phyloP scores from a whole-genome alignment of 2,113 vertebrate genomes.

The Oncorhynchus gorbuscha region DNA sequence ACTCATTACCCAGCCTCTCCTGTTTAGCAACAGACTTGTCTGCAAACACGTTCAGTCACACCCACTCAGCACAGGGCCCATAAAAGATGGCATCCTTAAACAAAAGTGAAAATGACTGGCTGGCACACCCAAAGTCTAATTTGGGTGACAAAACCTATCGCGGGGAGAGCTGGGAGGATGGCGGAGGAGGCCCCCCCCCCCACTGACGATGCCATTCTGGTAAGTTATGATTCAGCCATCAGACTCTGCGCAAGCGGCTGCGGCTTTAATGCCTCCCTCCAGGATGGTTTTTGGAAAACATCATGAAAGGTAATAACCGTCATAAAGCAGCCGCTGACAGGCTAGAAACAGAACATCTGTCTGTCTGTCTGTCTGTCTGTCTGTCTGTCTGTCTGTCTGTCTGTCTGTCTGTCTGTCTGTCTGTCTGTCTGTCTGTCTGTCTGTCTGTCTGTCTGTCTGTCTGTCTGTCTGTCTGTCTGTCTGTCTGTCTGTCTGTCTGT shows the following conservation, averaged over 20 bases:
- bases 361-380: too few species aligned
- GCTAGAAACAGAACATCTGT: neutral
- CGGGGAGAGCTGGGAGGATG: neutral
- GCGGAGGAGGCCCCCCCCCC: too few species aligned
- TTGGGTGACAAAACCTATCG: conserved; percentile 2
- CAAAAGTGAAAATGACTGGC: conserved; percentile 28
- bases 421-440: too few species aligned
- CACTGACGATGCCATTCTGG: neutral
- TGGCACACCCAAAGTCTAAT: conserved; percentile 11
- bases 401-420: neutral
- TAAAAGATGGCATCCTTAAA: conserved; percentile 35
- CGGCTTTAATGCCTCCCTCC: neutral
- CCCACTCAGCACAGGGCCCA: conserved; percentile 22
- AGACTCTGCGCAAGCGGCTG: neutral
- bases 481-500: neutral
- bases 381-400: too few species aligned
- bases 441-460: too few species aligned
- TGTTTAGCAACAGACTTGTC: conserved; percentile 17
- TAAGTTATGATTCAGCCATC: conserved; percentile 6
- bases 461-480: neutral
- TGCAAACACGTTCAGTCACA: conserved; percentile 38
- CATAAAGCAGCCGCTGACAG: conserved; percentile 11
- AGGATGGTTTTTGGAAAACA: neutral
- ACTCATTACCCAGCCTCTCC: conserved; percentile 6
- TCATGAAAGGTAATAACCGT: neutral